Evolutionary conservation across 2,888 invertebrate genomes (phyloP).

Genomic region (Mantis religiosa): DNA sequence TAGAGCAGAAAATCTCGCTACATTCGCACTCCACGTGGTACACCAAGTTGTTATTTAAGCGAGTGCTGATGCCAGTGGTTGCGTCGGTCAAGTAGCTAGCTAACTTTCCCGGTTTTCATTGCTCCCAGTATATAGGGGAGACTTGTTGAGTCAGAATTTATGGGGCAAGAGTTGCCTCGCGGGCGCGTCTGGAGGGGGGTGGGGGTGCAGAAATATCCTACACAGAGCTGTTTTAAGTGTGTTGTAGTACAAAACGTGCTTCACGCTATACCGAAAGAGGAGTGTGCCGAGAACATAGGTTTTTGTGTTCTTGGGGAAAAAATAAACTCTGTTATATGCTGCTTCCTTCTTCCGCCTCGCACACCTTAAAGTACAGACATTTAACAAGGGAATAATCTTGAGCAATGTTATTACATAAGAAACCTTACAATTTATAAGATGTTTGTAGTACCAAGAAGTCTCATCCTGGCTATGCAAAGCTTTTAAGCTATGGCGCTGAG

Average conservation of each 20-base stretch:
- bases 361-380: neutral
- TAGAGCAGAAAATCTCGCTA: neutral
- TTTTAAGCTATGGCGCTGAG: too few species aligned
- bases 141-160: constrained; percentile 51
- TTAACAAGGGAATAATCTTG: neutral
- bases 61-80: neutral
- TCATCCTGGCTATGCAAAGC: too few species aligned
- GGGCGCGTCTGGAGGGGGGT: neutral
- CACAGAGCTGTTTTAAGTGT: constrained; percentile 14
- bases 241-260: neutral
- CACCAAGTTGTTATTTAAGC: neutral
- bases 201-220: neutral
- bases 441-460: too few species aligned
- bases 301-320: neutral
- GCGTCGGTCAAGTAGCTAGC: neutral
- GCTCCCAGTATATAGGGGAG: constrained; percentile 36
- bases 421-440: too few species aligned
- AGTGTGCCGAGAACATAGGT: neutral
- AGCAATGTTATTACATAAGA: too few species aligned
- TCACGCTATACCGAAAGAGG: neutral
- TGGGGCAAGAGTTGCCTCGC: constrained; percentile 35
- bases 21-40: neutral
- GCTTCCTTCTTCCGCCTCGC: neutral
- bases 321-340: neutral
- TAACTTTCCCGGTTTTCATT: neutral